phyloP scores from a whole-genome alignment of 2,113 vertebrate genomes.

The Panthera uncia region DNA sequence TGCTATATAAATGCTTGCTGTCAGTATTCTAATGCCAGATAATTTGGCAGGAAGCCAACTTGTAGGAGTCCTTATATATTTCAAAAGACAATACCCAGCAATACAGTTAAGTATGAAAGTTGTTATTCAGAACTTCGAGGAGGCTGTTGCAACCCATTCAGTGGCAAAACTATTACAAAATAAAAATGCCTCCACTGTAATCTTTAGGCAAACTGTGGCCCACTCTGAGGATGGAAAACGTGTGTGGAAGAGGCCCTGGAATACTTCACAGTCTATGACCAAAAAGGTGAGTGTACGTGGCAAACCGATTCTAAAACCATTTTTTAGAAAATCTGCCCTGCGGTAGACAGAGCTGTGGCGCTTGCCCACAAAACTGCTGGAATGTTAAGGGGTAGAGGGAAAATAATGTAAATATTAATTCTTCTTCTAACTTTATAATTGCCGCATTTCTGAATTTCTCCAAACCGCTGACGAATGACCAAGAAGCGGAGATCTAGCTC shows the following conservation, averaged over 20 bases:
- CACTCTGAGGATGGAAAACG: neutral
- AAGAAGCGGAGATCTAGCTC: neutral
- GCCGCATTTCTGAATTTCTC: neutral
- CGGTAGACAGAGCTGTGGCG: neutral
- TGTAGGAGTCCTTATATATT: neutral
- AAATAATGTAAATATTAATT: neutral
- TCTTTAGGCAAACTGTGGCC: neutral
- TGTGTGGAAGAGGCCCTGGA: fast-evolving
- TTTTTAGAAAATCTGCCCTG: neutral
- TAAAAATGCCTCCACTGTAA: neutral
- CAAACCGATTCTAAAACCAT: neutral
- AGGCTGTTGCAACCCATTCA: neutral
- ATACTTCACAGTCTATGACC: neutral
- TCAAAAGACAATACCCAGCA: conserved; percentile 45
- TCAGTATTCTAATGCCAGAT: conserved; percentile 21
- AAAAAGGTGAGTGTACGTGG: neutral
- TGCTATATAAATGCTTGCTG: conserved; percentile 24
- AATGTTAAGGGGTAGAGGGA: neutral
- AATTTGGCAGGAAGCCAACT: conserved; percentile 33
- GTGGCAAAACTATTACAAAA: conserved; percentile 45
- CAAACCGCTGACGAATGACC: neutral
- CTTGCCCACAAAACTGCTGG: neutral
- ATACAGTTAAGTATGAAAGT: neutral
- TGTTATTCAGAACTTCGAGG: neutral
- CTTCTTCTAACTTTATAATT: neutral